These are phyloP conservation scores for Choloepus hoffmanni DNA, from an alignment of 2,113 vertebrate genomes.

Conservation along the genomic window DNA sequence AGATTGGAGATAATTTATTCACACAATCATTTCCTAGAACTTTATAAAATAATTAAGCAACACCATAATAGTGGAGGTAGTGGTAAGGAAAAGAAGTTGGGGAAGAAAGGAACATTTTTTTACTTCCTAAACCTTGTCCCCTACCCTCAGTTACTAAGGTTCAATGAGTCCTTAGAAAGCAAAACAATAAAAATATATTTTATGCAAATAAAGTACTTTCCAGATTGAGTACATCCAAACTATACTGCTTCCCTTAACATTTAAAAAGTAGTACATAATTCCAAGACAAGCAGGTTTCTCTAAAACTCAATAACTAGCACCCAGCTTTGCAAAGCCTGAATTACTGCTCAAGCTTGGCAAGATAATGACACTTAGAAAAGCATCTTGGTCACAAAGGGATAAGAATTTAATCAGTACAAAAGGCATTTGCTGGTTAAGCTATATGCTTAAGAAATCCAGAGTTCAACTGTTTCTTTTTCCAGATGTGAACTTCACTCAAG, in stretches of 20 bases:
- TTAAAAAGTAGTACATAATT: conserved; percentile 29
- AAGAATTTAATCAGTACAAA: background rate
- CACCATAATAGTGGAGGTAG: background rate
- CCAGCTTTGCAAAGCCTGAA: conserved; percentile 20
- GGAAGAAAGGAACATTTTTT: background rate
- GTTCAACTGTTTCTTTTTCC: conserved; percentile 24
- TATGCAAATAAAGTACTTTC: conserved; percentile 1
- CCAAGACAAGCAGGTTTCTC: conserved; percentile 54
- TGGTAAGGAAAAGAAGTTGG: background rate
- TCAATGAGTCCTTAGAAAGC: background rate
- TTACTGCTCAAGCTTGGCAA: background rate
- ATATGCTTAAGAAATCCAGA: background rate
- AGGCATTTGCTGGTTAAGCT: conserved; percentile 32
- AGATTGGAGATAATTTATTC: background rate
- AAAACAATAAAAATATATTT: background rate
- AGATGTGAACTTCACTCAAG: background rate
- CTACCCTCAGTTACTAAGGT: background rate
- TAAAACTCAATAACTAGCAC: conserved; percentile 65
- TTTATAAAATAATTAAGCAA: background rate
- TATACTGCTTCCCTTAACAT: conserved; percentile 15
- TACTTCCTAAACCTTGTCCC: background rate
- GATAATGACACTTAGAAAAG: background rate
- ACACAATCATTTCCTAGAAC: conserved; percentile 8
- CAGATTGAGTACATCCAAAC: background rate
- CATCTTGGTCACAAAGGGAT: background rate